Base-by-base conservation (phyloP, 37 sponge, comb jelly and placozoan species). In the Ianthella basta region DNA sequence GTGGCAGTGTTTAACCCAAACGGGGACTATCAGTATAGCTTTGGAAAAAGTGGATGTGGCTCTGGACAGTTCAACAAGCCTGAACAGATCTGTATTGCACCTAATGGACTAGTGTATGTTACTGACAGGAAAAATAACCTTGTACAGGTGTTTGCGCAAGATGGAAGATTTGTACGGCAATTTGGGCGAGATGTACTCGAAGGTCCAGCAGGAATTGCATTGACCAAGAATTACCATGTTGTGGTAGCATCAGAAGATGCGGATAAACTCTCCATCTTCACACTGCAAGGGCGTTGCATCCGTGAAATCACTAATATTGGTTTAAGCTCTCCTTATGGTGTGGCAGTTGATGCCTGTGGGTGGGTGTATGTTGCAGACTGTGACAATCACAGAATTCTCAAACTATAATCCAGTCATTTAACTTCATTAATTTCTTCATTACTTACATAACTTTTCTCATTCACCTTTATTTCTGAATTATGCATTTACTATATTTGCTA, bases 181-280 rank as follows among this genome's bases (percentile, higher is more conserved):
- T n/a, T n/a, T n/a, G n/a, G n/a, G n/a, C n/a, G n/a, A n/a, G n/a
- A n/a, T n/a, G n/a, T n/a, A n/a, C n/a, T n/a, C n/a, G n/a, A n/a
- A n/a, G n/a, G n/a, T n/a, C 18, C 16, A 19, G 15, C 16, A 19
- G 18, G 59, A 19, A 19, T 56, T 56, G 59, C 59, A 56, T 19
- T 18, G 18, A 56, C 59, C 18, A 56, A 56, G 59, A 19, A 56
- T 56, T 15, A 18, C 59, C 16, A 56, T 56, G 59, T 56, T 56
- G 59, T 56, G 18, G 59, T 56, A 19, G 59, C 18, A 18, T 19
- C 59, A 56, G n/a, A n/a, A n/a, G n/a, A 23, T 66, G 68, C 68
- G 15, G 29, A 66, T 27, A 66, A 66, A 66, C 27, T 66, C 68
- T 66, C 27, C 68, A 66, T 66, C 68, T 66, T 66, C 68, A 24